These are phyloP conservation scores for Equus przewalskii DNA, from an alignment of 2,113 vertebrate species.

Conservation along the genomic window DNA sequence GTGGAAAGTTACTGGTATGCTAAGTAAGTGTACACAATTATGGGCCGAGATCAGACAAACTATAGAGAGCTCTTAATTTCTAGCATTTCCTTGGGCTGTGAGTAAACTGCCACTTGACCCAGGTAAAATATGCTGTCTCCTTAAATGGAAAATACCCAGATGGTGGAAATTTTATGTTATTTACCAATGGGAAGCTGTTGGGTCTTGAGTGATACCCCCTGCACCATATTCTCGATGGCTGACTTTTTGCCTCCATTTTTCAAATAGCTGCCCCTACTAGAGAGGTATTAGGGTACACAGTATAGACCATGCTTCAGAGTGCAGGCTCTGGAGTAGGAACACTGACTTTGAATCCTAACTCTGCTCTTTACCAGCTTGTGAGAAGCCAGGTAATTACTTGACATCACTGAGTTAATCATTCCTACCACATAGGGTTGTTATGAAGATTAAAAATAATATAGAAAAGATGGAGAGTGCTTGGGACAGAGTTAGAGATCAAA, in stretches of 20 bases:
- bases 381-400: neutral
- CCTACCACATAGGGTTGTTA: neutral
- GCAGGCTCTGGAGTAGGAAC: neutral
- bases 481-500: neutral
- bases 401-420: neutral
- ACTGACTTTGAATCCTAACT: slow-evolving; percentile 12
- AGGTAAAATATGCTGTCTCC: slow-evolving; percentile 82
- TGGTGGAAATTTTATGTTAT: slow-evolving; percentile 75
- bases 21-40: slow-evolving; percentile 85
- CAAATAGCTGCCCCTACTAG: neutral
- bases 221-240: neutral
- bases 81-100: slow-evolving; percentile 85
- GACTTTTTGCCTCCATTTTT: neutral
- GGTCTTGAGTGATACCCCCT: neutral
- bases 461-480: neutral
- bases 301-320: neutral
- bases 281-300: neutral
- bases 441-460: neutral
- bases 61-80: slow-evolving; percentile 81
- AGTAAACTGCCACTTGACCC: slow-evolving; percentile 84
- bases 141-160: slow-evolving; percentile 79
- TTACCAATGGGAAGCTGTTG: neutral
- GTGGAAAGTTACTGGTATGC: slow-evolving; percentile 90
- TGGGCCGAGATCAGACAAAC: slow-evolving; percentile 84
- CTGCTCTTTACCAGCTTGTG: neutral